Evolutionary conservation across 2,888 invertebrate species (phyloP).

Genomic region (Pinctada fucata): DNA sequence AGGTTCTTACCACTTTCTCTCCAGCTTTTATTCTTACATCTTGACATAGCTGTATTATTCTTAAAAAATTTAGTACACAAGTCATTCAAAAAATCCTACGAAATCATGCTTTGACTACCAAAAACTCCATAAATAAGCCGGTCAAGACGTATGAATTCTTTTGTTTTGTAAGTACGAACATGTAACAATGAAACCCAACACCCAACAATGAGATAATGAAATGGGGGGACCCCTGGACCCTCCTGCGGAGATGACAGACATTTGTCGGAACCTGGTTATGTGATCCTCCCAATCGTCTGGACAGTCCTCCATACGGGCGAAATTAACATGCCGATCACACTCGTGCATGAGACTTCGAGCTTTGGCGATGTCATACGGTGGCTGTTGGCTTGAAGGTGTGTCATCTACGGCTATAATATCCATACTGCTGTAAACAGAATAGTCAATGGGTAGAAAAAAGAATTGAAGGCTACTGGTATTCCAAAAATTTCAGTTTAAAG

Average conservation of each 20-base stretch:
- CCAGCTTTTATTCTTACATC: too few species aligned
- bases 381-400: conserved; percentile 37
- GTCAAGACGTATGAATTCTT: too few species aligned
- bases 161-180: too few species aligned
- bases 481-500: too few species aligned
- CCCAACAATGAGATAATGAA: not conserved
- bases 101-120: too few species aligned
- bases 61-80: too few species aligned
- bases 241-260: conserved; percentile 35
- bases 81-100: too few species aligned
- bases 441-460: too few species aligned
- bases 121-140: too few species aligned
- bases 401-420: conserved; percentile 43
- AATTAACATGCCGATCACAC: conserved; percentile 83
- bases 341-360: conserved; percentile 85
- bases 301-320: conserved; percentile 81
- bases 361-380: conserved; percentile 73
- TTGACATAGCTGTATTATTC: too few species aligned
- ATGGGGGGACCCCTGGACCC: conserved; percentile 15
- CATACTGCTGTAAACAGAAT: conserved; percentile 4
- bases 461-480: too few species aligned
- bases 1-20: too few species aligned
- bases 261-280: conserved; percentile 76
- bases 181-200: not conserved
- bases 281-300: conserved; percentile 84